Evolutionary conservation across 1,140 invertebrate species (phyloP), one percentile per base, ranked within the genome.

Genomic region (Carposina sasakii): DNA sequence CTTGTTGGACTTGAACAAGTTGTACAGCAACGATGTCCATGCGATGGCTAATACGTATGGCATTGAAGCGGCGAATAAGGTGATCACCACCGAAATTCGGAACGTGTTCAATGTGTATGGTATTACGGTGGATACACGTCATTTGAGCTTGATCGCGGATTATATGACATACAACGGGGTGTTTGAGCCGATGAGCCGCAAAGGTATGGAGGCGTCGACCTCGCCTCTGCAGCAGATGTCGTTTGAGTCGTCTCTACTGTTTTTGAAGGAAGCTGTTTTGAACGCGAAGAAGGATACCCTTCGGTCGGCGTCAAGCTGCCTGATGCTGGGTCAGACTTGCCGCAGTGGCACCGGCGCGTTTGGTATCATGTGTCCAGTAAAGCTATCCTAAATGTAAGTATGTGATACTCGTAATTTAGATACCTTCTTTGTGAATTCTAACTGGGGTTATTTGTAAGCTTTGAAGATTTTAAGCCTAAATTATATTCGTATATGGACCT

Each of bases 141-240:
- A 99, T 90, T 87, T 99, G 50, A 91, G 90, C 0, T 85, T 99
- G 0, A 91, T 99, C 46, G 95, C 97, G 0, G 98, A 99, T 85
- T 99, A 98, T 73, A 99, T 99, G 98, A 99, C 97, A 0, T 97
- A 91, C 63, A 93, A 95, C 70, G 98, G 98, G 0, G 86, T 85
- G 8, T 98, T 94, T 65, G 90, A 93, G 68, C 94, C 97, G 0
- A 91, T 99, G 73, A 99, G 94, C 79, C 87, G 98, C 21, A 91
- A 90, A 69, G 96, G 95, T 4, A 96, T 99, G 88, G 91, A 93
- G 60, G 90, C 89, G 17, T 94, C 91, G 28, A 87, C 94, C 0
- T 99, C 97, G 2, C 95, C 97, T 0, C 79, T 99, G 1, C 98
- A 99, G 74, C 97, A 99, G 85, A 99, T 99, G 94, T 97, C 94